Base-by-base conservation (phyloP, 1,140 invertebrate genomes). In the Listronotus bonariensis region DNA sequence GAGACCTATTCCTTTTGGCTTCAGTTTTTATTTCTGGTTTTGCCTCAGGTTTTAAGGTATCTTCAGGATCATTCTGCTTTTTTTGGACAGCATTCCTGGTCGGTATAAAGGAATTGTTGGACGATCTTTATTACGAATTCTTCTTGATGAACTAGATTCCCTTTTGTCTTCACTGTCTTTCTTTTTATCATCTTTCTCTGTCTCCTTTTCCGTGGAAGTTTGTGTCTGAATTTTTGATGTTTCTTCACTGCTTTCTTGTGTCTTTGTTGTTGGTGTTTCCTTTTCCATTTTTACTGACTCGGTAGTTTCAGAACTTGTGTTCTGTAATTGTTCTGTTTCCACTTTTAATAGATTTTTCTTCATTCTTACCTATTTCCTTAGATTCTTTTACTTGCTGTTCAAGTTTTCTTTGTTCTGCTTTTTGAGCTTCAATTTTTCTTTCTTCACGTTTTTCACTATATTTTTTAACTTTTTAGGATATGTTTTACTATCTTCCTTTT, bases 101-200 rank as follows among this genome's bases (percentile, higher is more conserved):
- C 77, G 68, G 66, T 79, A 79, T 15, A 79, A 67, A 8, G 74
- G 71, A 63, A 79, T 76, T 5, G 77, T 74, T 11, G 77, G 77
- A 41, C 77, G 55, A 67, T 78, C 82, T 73, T 83, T 83, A 69
- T 83, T 83, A 54, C 81, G 74, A 48, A 83, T 82, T 32, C 81
- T 76, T 41, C 77, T 71, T 49, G 80, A 78, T 7, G 76, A 54
- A 14, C 63, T 45, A 48, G 68, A 67, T 56, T 76, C 75, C 54
- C 46, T 32, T 56, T 69, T 60, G 42, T 68, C 62, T 17, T 60
- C 68, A 34, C 31, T 48, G 34, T 73, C 62, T 57, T 68, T 58
- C 31, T 66, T 72, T 48, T 61, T 59, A 26, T 63, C 60, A 12
- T 60, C 56, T 49, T 49, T 66, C 48, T 68, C 67, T 17, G 11